These are phyloP conservation scores for Rambutsinella grinnellia DNA, from an alignment of 2,888 invertebrate genomes.

Conservation along the genomic window DNA sequence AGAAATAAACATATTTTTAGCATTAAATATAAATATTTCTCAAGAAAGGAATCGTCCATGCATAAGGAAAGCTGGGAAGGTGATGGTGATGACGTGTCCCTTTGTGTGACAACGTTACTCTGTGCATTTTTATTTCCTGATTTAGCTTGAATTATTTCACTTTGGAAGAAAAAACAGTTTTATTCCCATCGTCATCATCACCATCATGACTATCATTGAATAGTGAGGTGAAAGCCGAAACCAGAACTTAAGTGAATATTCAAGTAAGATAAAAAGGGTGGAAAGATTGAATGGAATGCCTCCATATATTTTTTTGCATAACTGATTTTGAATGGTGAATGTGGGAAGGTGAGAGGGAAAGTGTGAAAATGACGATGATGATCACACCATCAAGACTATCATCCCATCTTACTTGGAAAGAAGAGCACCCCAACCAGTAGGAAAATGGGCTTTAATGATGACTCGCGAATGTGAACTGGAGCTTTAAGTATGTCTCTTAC, in stretches of 20 bases:
- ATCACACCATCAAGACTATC: neutral
- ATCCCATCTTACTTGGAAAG: too few relatives aligned
- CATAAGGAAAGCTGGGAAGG: neutral
- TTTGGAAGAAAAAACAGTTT: neutral
- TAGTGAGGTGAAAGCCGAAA: neutral
- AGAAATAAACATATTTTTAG: constrained; percentile 20
- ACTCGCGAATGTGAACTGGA: neutral
- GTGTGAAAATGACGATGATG: constrained; percentile 1
- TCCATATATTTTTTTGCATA: neutral
- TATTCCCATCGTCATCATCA: neutral
- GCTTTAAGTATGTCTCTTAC: neutral
- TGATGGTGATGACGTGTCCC: neutral
- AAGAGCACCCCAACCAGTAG: too few relatives aligned
- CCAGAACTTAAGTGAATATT: neutral
- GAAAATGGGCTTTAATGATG: neutral
- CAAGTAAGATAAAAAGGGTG: neutral
- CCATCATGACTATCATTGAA: neutral
- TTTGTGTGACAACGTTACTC: neutral
- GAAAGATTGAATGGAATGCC: neutral
- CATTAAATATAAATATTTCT: constrained; percentile 1
- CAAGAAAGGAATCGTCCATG: neutral
- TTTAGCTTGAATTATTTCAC: neutral
- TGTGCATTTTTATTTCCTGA: constrained; percentile 5
- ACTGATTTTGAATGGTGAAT: neutral
- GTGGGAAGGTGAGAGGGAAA: neutral